Conservation (phyloP, 2,797 vertebrate genomes). For the Sus cebifrons region DNA sequence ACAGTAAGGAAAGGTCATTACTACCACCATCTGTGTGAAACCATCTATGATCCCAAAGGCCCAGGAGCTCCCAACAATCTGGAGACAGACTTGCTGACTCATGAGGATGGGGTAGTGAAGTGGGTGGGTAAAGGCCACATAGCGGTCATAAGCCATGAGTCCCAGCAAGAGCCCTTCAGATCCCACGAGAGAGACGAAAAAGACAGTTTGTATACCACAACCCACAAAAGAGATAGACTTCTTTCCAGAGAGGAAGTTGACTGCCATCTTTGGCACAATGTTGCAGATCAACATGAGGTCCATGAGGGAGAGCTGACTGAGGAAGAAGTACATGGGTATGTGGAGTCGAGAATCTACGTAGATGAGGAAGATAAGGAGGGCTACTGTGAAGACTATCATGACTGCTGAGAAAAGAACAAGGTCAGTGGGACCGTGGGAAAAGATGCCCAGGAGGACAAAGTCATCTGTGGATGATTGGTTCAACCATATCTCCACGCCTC, state of each 20-base stretch:
- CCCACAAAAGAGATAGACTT: constrained; percentile 76
- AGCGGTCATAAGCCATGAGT: constrained; percentile 84
- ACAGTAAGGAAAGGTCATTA: constrained; percentile 78
- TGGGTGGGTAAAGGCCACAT: constrained; percentile 79
- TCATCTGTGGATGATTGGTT: constrained; percentile 58
- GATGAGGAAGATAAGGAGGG: constrained; percentile 77
- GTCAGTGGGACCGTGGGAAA: constrained; percentile 41
- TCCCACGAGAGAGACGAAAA: constrained; percentile 67
- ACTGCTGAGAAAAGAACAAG: constrained; percentile 63
- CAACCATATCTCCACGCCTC: neutral
- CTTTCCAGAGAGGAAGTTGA: constrained; percentile 71
- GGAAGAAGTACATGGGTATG: constrained; percentile 82
- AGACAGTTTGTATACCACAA: constrained; percentile 79
- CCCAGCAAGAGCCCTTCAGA: constrained; percentile 81
- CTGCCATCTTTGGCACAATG: constrained; percentile 78
- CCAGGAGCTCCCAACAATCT: constrained; percentile 72
- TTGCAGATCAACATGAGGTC: constrained; percentile 77
- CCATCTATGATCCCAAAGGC: constrained; percentile 72
- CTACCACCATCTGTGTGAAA: constrained; percentile 64
- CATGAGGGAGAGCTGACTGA: constrained; percentile 83
- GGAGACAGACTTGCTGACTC: constrained; percentile 71
- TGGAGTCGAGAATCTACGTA: constrained; percentile 69
- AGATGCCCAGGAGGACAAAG: constrained; percentile 80
- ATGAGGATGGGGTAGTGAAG: constrained; percentile 79
- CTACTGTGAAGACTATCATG: constrained; percentile 59